Evolutionary conservation across 2,113 vertebrate genomes (phyloP), one percentile per base, ranked within the genome.

Genomic region (Pseudorectes ferrugineus): DNA sequence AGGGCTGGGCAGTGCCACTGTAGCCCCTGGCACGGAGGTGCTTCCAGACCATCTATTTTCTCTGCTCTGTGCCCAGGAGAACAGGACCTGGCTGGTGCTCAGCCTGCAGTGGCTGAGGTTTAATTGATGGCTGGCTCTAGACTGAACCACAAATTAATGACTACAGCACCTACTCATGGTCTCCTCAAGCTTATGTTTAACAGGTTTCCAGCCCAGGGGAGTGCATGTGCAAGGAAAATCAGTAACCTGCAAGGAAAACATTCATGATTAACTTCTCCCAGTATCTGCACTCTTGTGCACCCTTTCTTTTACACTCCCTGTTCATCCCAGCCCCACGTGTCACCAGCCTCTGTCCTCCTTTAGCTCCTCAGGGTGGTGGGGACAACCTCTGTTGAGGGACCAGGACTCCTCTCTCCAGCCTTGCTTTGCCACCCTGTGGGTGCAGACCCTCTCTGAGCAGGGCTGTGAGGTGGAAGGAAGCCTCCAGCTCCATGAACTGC

Each of bases 181-280:
- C 61, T 91, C 54, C 43, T 94, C 21, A 14, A 33, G 24, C 48
- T 68, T 33, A 13, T 15, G 15, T 20, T 70, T 16, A 35, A 29
- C 18, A 71, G 20, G 10, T 92, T 83, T 77, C 19, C 68, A 86
- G 16, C 46, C 59, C 42, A 74, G 19, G 6, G 49, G 15, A 45
- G 10, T 24, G 12, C 1, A 0, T 20, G 14, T 28, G 33, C 24
- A 35, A 46, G 6, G 4, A 35, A 38, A 13, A 74, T 48, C 29
- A 67, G 33, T 14, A 48, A 83, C 3, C 23, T 52, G 28, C 8
- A 81, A 81, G 13, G 59, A 59, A 67, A 94, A 57, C 2, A 3
- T 45, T 57, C 5, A 28, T 33, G 4, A 12, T 84, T 58, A 80
- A 45, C 31, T 70, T 73, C 28, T 67, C 23, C 11, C 12, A 9